phyloP scores from a whole-genome alignment of 2,888 invertebrate species.

The Andrena praecox region DNA sequence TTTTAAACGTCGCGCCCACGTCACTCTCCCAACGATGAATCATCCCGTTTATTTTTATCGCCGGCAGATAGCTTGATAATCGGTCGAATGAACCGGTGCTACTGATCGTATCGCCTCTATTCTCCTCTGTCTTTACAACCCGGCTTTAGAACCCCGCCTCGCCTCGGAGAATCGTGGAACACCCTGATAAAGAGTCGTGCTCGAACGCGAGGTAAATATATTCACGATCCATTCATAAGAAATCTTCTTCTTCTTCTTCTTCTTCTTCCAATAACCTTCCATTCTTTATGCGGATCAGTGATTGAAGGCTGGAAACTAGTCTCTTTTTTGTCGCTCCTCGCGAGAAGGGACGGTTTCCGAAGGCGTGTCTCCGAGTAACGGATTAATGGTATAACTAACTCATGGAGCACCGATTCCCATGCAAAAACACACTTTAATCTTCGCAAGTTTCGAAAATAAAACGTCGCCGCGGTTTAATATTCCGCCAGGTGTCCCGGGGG shows the following conservation, averaged over 20 bases:
- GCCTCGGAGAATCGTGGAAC: not conserved
- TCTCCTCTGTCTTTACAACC: not conserved
- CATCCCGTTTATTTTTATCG: slow-evolving; percentile 32
- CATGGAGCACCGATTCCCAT: not conserved
- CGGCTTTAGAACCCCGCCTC: not conserved
- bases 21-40: slow-evolving; percentile 25
- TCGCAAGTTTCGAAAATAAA: not conserved
- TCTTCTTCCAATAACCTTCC: not conserved
- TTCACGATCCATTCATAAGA: not conserved
- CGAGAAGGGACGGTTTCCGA: not conserved
- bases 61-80: slow-evolving; percentile 3
- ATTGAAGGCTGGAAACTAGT: not conserved
- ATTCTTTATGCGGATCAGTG: not conserved
- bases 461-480: slow-evolving; percentile 20
- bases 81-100: not conserved
- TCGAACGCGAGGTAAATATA: not conserved
- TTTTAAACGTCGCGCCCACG: slow-evolving; percentile 15
- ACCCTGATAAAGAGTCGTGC: not conserved
- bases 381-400: slow-evolving; percentile 19
- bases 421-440: not conserved
- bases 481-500: slow-evolving; percentile 25
- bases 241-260: not conserved
- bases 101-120: slow-evolving; percentile 4
- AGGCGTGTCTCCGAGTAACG: not conserved
- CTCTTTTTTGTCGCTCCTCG: not conserved